A percentile compares a stretch with the other conserved stretches of the same genome.
Conservation (phyloP, 2,888 invertebrate species). For the Cephus spinipes region DNA sequence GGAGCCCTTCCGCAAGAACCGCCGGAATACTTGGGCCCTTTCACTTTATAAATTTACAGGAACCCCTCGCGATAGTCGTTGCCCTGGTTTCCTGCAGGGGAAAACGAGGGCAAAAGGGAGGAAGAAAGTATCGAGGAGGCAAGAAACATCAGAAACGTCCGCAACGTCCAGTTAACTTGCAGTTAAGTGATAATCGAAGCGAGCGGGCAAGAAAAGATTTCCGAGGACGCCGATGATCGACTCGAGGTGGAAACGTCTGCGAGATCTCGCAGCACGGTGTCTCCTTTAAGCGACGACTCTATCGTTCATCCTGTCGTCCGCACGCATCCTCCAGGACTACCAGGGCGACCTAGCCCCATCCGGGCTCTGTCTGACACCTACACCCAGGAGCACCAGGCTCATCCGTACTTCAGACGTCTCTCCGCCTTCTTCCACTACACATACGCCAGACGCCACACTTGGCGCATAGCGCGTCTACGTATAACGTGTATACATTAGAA, state of each 20-base stretch:
- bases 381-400: background rate
- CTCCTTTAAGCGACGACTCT: conserved; percentile 19
- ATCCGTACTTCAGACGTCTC: background rate
- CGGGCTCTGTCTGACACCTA: background rate
- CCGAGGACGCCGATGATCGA: background rate
- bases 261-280: background rate
- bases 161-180: background rate
- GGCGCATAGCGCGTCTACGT: background rate
- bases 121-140: too few species aligned
- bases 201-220: background rate
- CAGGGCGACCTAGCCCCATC: background rate
- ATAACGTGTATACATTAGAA: too few species aligned
- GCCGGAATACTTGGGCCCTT: background rate
- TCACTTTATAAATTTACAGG: background rate
- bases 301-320: conserved; percentile 25
- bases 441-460: too few species aligned
- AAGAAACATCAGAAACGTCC: background rate
- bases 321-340: conserved; percentile 11
- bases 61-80: background rate
- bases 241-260: background rate
- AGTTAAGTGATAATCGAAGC: background rate
- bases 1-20: background rate
- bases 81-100: background rate
- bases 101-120: background rate
- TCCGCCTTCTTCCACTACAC: background rate